phyloP scores from a whole-genome alignment of 2,888 invertebrate species.

The Leptinotarsa haldemani region DNA sequence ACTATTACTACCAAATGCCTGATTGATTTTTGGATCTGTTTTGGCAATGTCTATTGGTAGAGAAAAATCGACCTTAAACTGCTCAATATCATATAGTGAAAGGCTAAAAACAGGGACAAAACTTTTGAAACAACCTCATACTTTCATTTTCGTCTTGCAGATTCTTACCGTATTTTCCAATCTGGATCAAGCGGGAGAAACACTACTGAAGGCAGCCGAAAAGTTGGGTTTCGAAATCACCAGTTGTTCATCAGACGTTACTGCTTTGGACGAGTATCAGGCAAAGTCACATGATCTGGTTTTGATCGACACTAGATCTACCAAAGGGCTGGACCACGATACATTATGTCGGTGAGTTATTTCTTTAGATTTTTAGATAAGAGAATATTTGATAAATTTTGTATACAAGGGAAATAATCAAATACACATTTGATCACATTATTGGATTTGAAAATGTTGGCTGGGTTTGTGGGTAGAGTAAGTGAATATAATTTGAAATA shows the following conservation, averaged over 20 bases:
- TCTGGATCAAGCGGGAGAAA: constrained; percentile 76
- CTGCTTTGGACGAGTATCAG: constrained; percentile 70
- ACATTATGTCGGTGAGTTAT: constrained; percentile 73
- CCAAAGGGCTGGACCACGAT: constrained; percentile 72
- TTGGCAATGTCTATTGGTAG: too few relatives aligned
- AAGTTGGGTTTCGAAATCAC: constrained; percentile 72
- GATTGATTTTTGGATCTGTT: too few relatives aligned
- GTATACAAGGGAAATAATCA: too few relatives aligned
- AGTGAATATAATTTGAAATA: too few relatives aligned
- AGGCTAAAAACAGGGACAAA: too few relatives aligned
- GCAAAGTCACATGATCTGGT: constrained; percentile 71
- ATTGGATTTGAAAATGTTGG: too few relatives aligned
- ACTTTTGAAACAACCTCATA: background rate
- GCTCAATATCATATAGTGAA: too few relatives aligned
- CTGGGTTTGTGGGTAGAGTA: too few relatives aligned
- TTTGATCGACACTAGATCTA: constrained; percentile 75
- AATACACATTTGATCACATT: too few relatives aligned
- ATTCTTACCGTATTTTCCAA: constrained; percentile 78
- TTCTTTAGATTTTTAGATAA: background rate
- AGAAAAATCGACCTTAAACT: too few relatives aligned
- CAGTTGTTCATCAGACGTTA: constrained; percentile 70
- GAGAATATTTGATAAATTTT: too few relatives aligned
- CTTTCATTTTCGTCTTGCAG: constrained; percentile 64
- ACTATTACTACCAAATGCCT: too few relatives aligned
- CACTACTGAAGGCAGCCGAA: constrained; percentile 73